phyloP scores from a whole-genome alignment of 2,113 vertebrate genomes.

The Rhineura floridana region DNA sequence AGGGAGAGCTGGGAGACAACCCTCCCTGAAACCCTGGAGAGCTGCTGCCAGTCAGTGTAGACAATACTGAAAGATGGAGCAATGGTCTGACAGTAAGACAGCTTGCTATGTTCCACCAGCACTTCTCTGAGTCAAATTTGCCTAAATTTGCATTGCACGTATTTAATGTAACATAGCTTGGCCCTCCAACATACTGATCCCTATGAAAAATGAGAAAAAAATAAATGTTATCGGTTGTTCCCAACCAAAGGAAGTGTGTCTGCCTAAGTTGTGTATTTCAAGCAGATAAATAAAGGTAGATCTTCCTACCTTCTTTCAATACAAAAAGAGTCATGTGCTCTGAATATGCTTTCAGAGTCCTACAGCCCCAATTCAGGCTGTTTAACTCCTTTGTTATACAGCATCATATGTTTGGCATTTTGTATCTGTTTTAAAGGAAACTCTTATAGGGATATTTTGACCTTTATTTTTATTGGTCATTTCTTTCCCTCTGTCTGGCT shows the following conservation, averaged over 20 bases:
- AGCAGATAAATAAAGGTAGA: not conserved
- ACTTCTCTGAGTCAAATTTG: not conserved
- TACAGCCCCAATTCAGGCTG: not conserved
- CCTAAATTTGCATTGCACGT: not conserved
- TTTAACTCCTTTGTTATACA: not conserved
- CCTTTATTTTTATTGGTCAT: conserved; percentile 18
- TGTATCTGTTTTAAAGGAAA: conserved; percentile 2
- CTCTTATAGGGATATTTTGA: not conserved
- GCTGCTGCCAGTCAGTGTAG: too few relatives aligned
- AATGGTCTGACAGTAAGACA: too few relatives aligned
- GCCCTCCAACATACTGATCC: not conserved
- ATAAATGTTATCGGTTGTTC: not conserved
- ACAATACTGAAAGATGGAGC: too few relatives aligned
- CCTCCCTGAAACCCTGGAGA: too few relatives aligned
- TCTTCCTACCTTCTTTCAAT: not conserved
- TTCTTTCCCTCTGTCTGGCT: not conserved
- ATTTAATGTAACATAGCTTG: not conserved
- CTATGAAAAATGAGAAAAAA: not conserved
- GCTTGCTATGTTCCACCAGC: not conserved
- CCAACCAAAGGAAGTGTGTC: not conserved
- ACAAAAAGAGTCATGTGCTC: not conserved
- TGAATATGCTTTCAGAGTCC: not conserved
- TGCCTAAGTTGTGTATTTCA: not conserved
- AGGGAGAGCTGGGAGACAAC: too few relatives aligned
- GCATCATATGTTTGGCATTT: conserved; percentile 4